phyloP scores from a whole-genome alignment of 2,888 invertebrate genomes.

The Gastrophysa polygoni region DNA sequence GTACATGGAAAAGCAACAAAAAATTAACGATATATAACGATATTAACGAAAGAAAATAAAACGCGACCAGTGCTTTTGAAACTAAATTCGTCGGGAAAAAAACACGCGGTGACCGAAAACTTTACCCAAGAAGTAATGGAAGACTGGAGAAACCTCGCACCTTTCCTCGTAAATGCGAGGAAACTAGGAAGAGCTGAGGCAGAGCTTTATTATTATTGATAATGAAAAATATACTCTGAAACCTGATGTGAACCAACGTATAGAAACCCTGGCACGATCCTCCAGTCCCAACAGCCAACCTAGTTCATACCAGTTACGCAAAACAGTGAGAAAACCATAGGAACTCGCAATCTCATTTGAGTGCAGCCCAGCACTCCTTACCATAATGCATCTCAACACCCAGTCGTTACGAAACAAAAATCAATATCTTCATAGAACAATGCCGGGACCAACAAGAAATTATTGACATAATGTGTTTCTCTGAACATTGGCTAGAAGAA shows the following conservation, averaged over 20 bases:
- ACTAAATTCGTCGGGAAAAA: too few relatives aligned
- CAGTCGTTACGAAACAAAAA: constrained; percentile 11
- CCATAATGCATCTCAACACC: constrained; percentile 9
- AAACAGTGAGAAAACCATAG: constrained; percentile 7
- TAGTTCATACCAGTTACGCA: constrained; percentile 6
- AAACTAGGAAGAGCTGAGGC: too few relatives aligned
- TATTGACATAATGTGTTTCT: background rate
- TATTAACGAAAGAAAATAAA: too few relatives aligned
- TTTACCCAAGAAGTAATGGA: constrained; percentile 9
- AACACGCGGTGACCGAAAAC: constrained; percentile 10
- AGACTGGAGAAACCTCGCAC: constrained; percentile 1
- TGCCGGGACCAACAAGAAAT: constrained; percentile 1
- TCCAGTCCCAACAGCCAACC: background rate
- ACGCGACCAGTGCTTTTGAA: too few relatives aligned
- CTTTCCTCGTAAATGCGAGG: constrained; percentile 8
- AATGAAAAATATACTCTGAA: constrained; percentile 2
- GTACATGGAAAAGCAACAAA: constrained; percentile 7
- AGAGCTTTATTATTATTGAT: too few relatives aligned
- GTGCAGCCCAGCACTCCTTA: background rate
- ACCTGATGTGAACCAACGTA: background rate
- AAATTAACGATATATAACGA: too few relatives aligned
- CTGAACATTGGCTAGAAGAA: background rate
- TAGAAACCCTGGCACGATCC: background rate
- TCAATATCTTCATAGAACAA: constrained; percentile 5
- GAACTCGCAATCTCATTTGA: background rate